Base-by-base conservation (phyloP, 2,797 vertebrate genomes). In the Octomys mimax region DNA sequence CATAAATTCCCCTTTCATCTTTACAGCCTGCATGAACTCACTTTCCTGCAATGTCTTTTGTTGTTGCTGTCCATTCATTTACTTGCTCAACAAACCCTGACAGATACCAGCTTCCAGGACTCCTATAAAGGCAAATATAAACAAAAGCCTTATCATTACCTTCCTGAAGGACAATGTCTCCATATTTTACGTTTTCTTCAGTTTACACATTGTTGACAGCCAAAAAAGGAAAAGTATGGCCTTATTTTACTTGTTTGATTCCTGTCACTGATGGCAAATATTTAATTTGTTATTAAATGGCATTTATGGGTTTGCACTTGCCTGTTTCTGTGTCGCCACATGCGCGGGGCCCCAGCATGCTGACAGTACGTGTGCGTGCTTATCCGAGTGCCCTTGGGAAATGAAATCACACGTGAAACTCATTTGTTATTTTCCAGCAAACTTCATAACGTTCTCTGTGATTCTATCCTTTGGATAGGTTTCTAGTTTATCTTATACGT, bases 361-460 rank as follows among this genome's bases (percentile, higher is more conserved):
- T 95, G 97, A 94, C 36, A 95, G 22, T 87, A 77, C 95, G 96
- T 97, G 97, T 92, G 95, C 95, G 96, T 96, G 83, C 97, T 98
- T 98, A 98, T 97, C 97, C 98, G 98, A 98, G 97, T 97, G 97
- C 90, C 98, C 98, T 98, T 98, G 98, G 98, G 98, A 98, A 98
- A 98, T 97, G 98, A 98, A 98, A 98, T 94, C 97, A 96, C 94
- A 97, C 85, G 91, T 96, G 92, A 98, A 98, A 97, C 91, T 97
- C 46, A 98, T 98, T 98, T 98, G 98, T 98, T 98, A 98, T 98
- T 98, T 98, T 98, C 92, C 62, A 88, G 96, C 85, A 97, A 98
- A 98, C 96, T 98, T 98, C 98, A 97, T 98, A 98, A 95, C 57
- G 33, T 91, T 98, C 96, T 97, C 92, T 84, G 94, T 97, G 96